Conservation (phyloP, 2,113 vertebrate genomes). For the Dryoscopus gambensis region DNA sequence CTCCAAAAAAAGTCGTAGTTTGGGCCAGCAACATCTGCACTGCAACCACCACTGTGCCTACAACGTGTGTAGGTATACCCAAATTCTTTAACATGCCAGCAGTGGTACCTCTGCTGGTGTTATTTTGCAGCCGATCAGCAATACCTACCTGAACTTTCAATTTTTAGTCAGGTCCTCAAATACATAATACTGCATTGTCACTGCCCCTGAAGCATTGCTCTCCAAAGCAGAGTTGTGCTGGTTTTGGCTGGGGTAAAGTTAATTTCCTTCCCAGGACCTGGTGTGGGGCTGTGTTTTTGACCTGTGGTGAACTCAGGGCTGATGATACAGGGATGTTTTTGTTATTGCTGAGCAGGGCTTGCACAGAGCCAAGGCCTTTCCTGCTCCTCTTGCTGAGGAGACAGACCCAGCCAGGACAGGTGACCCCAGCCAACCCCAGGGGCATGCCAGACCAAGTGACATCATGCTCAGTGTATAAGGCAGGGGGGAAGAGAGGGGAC, state of each 20-base stretch:
- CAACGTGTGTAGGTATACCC: accelerated
- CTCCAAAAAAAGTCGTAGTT: background rate
- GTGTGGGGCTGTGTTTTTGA: background rate
- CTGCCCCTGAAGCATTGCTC: background rate
- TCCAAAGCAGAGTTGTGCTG: background rate
- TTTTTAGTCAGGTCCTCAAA: background rate
- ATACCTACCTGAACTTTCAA: background rate
- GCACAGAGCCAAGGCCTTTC: background rate
- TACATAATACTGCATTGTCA: too few species aligned
- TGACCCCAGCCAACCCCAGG: background rate
- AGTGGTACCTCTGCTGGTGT: accelerated
- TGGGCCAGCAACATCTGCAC: background rate
- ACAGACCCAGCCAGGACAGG: background rate
- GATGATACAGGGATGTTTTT: background rate
- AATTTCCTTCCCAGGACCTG: background rate
- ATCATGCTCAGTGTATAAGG: background rate
- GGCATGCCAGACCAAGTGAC: background rate
- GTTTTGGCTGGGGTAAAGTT: background rate
- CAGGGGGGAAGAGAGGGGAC: accelerated
- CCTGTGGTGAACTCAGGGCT: background rate
- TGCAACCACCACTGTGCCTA: background rate
- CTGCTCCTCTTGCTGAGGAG: background rate
- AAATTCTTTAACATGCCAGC: background rate
- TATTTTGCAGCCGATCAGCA: background rate
- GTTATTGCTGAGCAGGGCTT: background rate